Evolutionary conservation across 2,797 vertebrate genomes (phyloP).

Genomic region (Hydrophis major): DNA sequence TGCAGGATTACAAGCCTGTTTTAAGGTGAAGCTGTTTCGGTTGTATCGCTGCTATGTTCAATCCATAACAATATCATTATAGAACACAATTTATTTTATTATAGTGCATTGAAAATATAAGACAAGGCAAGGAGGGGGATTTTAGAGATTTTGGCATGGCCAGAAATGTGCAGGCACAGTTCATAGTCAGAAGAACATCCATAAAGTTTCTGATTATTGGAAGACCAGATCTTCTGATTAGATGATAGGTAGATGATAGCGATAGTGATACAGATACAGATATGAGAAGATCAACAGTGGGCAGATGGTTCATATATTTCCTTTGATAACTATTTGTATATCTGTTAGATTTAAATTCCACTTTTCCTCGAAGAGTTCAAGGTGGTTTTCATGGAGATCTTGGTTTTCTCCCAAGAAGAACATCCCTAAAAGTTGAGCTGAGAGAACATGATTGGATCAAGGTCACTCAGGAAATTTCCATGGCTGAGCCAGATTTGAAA

Average conservation of each 20-base stretch:
- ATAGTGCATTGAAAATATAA: conserved; percentile 24
- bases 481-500: background rate
- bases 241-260: too few species aligned
- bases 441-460: background rate
- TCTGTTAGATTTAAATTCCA: background rate
- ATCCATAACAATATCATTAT: background rate
- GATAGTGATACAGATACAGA: background rate
- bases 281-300: background rate
- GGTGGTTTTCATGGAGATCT: background rate
- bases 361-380: background rate
- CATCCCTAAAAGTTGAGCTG: background rate
- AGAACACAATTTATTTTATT: background rate
- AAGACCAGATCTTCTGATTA: background rate
- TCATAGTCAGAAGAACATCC: background rate
- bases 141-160: background rate
- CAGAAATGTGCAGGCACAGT: background rate
- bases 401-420: background rate
- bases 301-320: background rate
- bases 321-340: background rate
- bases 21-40: too few species aligned
- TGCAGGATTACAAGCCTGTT: too few species aligned
- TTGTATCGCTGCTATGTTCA: too few species aligned
- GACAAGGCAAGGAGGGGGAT: background rate
- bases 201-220: background rate
- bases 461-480: background rate